phyloP scores from a whole-genome alignment of 64 coral and sea anemone species.

The Stichodactyla mertensii region DNA sequence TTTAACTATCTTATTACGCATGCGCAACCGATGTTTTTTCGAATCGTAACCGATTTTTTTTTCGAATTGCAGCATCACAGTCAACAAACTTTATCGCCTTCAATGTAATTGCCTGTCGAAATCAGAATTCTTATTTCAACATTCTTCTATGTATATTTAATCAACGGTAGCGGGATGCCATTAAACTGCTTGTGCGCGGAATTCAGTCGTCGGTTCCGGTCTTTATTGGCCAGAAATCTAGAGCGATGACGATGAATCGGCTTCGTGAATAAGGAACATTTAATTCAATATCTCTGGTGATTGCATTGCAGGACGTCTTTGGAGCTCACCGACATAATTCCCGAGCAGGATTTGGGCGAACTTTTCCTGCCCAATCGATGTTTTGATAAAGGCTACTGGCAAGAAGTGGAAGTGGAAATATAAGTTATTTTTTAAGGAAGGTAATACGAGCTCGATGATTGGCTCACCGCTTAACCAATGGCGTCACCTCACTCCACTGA shows the following conservation, averaged over 20 bases:
- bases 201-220: too few relatives aligned
- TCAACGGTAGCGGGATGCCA: too few relatives aligned
- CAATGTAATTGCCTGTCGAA: too few relatives aligned
- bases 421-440: slow-evolving; percentile 71
- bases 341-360: slow-evolving; percentile 67
- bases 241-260: too few relatives aligned
- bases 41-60: background rate
- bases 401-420: slow-evolving; percentile 96
- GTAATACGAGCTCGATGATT: background rate
- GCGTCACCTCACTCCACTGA: background rate
- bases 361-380: slow-evolving; percentile 91
- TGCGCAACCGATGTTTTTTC: background rate
- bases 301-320: slow-evolving; percentile 77
- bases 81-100: too few relatives aligned
- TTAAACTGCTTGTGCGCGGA: background rate
- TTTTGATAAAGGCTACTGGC: slow-evolving; percentile 95
- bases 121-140: too few relatives aligned
- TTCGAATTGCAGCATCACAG: too few relatives aligned
- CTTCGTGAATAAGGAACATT: background rate
- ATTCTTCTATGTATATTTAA: too few relatives aligned
- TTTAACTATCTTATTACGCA: too few relatives aligned
- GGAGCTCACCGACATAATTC: slow-evolving; percentile 88
- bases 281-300: slow-evolving; percentile 12
- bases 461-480: background rate
- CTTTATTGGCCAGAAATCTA: too few relatives aligned